These are phyloP conservation scores for Bedellia somnulentella DNA, from an alignment of 2,888 invertebrate genomes.

Conservation along the genomic window DNA sequence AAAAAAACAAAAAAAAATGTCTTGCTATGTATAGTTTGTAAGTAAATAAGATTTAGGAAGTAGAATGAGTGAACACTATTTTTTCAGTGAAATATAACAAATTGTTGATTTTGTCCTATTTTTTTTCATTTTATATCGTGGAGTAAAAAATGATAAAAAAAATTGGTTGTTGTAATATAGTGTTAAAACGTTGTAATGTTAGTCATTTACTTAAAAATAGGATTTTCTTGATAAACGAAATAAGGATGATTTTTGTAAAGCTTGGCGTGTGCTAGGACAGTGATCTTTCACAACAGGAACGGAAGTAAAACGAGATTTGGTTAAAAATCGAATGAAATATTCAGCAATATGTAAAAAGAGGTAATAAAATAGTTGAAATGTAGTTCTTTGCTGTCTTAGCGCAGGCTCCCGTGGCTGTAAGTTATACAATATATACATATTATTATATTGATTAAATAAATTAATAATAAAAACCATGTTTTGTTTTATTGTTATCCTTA, in stretches of 20 bases:
- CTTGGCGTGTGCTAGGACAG: constrained; percentile 17
- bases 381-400: constrained; percentile 13
- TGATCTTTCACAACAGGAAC: no score
- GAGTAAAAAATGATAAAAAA: constrained; percentile 10
- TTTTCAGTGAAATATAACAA: constrained; percentile 3
- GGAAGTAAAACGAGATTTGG: neutral
- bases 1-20: constrained; percentile 25
- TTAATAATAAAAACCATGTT: constrained; percentile 44
- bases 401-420: constrained; percentile 44
- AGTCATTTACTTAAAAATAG: constrained; percentile 15
- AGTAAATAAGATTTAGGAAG: neutral
- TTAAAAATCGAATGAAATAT: no score
- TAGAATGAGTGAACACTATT: constrained; percentile 2
- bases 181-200: constrained; percentile 3
- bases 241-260: constrained; percentile 32
- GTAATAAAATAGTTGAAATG: neutral
- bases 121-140: neutral
- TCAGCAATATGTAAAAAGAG: constrained; percentile 1
- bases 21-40: constrained; percentile 19
- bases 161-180: constrained; percentile 47
- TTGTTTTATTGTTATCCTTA: constrained; percentile 4
- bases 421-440: constrained; percentile 59
- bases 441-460: constrained; percentile 59
- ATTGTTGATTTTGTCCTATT: constrained; percentile 2
- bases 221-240: constrained; percentile 20